A percentile compares a stretch with the other conserved stretches of the same genome.
Evolutionary conservation across 1,140 invertebrate genomes (phyloP).

Genomic region (Cydia amplana): DNA sequence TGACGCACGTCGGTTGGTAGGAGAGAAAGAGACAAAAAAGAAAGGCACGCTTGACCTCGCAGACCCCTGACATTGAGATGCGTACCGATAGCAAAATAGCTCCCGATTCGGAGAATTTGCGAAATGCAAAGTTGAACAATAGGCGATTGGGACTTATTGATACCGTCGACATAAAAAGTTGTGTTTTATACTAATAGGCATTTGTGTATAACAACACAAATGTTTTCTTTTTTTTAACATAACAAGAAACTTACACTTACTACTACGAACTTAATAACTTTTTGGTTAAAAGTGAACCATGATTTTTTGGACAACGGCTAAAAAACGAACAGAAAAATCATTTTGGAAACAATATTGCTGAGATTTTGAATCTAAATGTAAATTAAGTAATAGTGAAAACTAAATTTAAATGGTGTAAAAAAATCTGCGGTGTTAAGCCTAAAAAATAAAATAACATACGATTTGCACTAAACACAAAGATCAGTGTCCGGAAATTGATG

Average conservation of each 20-base stretch:
- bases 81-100: constrained; percentile 16
- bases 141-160: neutral
- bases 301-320: too few relatives aligned
- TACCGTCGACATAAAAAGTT: neutral
- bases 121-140: constrained; percentile 12
- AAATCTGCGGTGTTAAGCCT: too few relatives aligned
- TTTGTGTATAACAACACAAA: too few relatives aligned
- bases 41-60: constrained; percentile 6
- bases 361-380: too few relatives aligned
- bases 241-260: neutral
- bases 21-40: constrained; percentile 15
- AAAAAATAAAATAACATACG: too few relatives aligned
- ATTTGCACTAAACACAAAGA: too few relatives aligned
- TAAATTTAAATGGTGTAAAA: too few relatives aligned
- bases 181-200: neutral
- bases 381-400: too few relatives aligned
- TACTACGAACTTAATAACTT: neutral
- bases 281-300: neutral
- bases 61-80: constrained; percentile 16
- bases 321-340: too few relatives aligned
- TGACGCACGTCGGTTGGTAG: neutral
- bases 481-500: too few relatives aligned
- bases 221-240: neutral
- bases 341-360: too few relatives aligned
- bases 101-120: constrained; percentile 14